phyloP scores from a whole-genome alignment of 2,888 invertebrate species.

The Drosophila imparisetae region DNA sequence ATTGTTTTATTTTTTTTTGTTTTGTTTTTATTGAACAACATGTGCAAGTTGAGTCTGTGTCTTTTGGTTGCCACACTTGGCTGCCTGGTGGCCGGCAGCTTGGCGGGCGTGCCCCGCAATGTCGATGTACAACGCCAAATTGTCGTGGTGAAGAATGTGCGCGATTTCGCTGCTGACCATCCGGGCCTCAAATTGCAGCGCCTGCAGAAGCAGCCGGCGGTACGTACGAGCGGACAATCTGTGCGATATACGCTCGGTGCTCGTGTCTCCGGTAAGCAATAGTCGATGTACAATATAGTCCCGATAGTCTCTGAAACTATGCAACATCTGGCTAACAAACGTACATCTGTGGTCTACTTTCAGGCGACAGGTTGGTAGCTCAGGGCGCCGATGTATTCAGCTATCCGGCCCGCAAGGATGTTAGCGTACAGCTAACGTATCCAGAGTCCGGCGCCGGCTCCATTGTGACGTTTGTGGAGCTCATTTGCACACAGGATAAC shows the following conservation, averaged over 20 bases:
- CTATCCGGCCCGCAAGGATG: slow-evolving; percentile 76
- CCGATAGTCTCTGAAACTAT: slow-evolving; percentile 5
- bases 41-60: slow-evolving; percentile 62
- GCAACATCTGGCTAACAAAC: neutral
- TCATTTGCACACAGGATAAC: slow-evolving; percentile 77
- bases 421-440: slow-evolving; percentile 80
- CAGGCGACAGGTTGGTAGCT: slow-evolving; percentile 80
- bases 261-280: slow-evolving; percentile 73
- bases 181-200: slow-evolving; percentile 71
- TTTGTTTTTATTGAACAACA: slow-evolving; percentile 14
- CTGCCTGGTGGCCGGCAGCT: slow-evolving; percentile 42
- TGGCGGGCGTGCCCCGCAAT: slow-evolving; percentile 39
- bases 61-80: slow-evolving; percentile 57
- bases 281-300: neutral
- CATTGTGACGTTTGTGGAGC: slow-evolving; percentile 78
- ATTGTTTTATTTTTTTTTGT: neutral
- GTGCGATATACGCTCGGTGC: slow-evolving; percentile 81
- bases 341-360: slow-evolving; percentile 33
- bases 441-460: slow-evolving; percentile 77
- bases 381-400: slow-evolving; percentile 74
- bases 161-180: slow-evolving; percentile 68
- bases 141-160: slow-evolving; percentile 74
- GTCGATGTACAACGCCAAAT: slow-evolving; percentile 53
- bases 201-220: slow-evolving; percentile 60
- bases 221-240: slow-evolving; percentile 43